phyloP scores from a whole-genome alignment of 2,797 vertebrate species.

The Rhyacichthys aspro region DNA sequence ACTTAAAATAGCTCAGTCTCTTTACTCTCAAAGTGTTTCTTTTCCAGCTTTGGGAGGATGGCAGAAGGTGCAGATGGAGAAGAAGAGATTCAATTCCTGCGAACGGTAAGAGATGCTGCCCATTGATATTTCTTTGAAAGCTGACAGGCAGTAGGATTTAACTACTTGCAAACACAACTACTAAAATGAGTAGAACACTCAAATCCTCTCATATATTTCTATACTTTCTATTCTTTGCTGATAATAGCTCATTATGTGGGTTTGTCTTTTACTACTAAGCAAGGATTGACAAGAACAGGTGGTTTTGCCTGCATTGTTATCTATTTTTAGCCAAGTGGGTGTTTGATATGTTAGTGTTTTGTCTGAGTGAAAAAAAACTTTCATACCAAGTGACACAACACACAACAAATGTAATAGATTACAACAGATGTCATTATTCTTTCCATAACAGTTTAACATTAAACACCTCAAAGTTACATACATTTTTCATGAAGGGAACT shows the following conservation, averaged over 20 bases:
- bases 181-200: no score
- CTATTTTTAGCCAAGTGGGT: conserved; percentile 77
- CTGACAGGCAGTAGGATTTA: background rate
- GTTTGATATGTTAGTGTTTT: conserved; percentile 58
- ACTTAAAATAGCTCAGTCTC: conserved; percentile 19
- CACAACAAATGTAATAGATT: background rate
- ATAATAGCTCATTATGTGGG: conserved; percentile 3
- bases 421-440: conserved; percentile 4
- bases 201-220: no score
- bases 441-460: background rate
- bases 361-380: conserved; percentile 43
- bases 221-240: background rate
- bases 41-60: conserved; percentile 75
- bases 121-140: background rate
- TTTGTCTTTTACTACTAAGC: conserved; percentile 23
- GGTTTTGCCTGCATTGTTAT: conserved; percentile 77
- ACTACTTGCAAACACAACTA: background rate
- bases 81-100: conserved; percentile 92
- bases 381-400: conserved; percentile 37
- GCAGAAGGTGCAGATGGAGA: conserved; percentile 90
- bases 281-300: conserved; percentile 75
- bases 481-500: background rate
- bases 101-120: conserved; percentile 85
- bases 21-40: conserved; percentile 44
- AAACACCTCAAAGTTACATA: background rate